Percentiles rank a stretch among this genome's conserved stretches.
These are phyloP conservation scores for Aphidoletes aphidimyza DNA, from an alignment of 2,888 invertebrate species.

Conservation along the genomic window DNA sequence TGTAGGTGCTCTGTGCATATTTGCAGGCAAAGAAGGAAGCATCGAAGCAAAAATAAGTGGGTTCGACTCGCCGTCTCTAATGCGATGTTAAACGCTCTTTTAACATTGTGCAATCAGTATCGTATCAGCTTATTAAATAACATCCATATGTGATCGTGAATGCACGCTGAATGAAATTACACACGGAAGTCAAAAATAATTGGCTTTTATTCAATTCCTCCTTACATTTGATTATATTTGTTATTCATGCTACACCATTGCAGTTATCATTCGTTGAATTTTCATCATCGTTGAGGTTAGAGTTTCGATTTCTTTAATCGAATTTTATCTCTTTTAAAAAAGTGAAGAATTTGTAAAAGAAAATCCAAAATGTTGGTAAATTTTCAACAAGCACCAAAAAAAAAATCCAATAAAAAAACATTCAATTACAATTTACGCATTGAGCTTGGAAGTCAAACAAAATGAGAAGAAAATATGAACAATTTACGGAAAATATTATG, in stretches of 20 bases:
- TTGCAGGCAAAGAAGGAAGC: constrained; percentile 14
- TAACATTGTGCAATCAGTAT: constrained; percentile 45
- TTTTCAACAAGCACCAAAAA: neutral
- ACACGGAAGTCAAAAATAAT: constrained; percentile 43
- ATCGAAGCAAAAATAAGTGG: constrained; percentile 43
- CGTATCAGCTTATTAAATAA: constrained; percentile 28
- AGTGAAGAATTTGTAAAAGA: too few species aligned
- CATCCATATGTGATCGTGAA: constrained; percentile 44
- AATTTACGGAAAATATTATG: constrained; percentile 15
- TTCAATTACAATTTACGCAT: neutral
- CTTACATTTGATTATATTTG: neutral
- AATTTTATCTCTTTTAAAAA: too few species aligned
- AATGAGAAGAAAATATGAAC: neutral
- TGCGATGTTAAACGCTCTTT: neutral
- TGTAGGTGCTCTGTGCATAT: neutral
- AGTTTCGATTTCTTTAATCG: too few species aligned
- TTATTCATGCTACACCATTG: too few species aligned
- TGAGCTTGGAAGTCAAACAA: neutral
- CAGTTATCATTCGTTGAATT: too few species aligned
- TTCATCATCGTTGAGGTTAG: too few species aligned
- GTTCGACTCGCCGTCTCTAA: neutral
- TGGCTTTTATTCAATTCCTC: constrained; percentile 49
- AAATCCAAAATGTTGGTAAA: too few species aligned
- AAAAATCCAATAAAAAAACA: neutral
- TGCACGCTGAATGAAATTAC: constrained; percentile 25